Base-by-base conservation (phyloP, 1,140 invertebrate genomes). In the Cataglyphis hispanica region DNA sequence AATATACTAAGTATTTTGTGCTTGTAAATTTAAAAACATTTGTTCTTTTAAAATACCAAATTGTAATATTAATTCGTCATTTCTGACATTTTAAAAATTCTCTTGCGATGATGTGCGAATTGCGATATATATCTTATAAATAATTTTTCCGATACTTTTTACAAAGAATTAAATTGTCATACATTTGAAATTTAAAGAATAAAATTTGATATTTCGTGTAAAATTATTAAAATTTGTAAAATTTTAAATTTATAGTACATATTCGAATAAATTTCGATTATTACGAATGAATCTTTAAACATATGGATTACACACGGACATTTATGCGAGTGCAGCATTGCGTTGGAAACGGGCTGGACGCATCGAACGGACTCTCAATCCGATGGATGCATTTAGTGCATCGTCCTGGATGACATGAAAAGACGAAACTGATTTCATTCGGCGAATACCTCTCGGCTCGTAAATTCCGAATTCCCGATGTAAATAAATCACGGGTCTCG, bases 371-470 rank as follows among this genome's bases (percentile, higher is more conserved):
- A 40, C 78, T 83, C 78, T 83, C 78, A 72, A 83, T 74, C 53
- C 53, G 27, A 74, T 58, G 67, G 67, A 74, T 60, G 66, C 66
- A 81, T 83, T 83, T 83, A 83, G 61, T 22, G 66, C 34, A 81
- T 58, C 63, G 50, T 22, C 16, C 16, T 27, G 46, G 53, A 83
- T 83, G 67, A 83, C 53, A 31, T 74, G 78, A 83, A 83, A 83
- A 83, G 56, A 25, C 78, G 53, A 83, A 83, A 83, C 50, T 67
- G 53, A 60, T 83, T 83, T 72, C 27, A 83, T 83, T 83, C 78
- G 70, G 25, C 67, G 25, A 72, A 81, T 81, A 72, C 31, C 53
- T 25, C 40, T 43, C 50, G 31, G 43, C 31, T 34, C 77, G 64
- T 80, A 80, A 69, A 80, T 80, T 70, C 34, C 67, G 69, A 60